These are phyloP conservation scores for Onychostruthus taczanowskii DNA, from an alignment of 2,113 vertebrate species.

Conservation along the genomic window DNA sequence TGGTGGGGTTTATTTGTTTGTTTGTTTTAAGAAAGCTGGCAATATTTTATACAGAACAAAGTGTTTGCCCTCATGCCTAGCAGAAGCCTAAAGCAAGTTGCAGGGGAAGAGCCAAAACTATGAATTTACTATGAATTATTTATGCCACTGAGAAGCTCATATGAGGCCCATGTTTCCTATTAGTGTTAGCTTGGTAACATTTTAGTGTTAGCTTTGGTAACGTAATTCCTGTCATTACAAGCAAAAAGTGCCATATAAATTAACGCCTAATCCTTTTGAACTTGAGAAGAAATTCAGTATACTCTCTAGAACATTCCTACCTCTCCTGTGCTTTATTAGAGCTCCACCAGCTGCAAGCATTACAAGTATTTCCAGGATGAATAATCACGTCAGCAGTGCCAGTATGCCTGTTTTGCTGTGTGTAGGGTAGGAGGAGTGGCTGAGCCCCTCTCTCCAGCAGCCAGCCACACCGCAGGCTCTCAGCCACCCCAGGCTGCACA, in stretches of 20 bases:
- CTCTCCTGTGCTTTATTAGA: background rate
- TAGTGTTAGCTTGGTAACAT: background rate
- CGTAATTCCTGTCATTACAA: background rate
- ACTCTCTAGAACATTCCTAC: background rate
- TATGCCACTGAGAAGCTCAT: background rate
- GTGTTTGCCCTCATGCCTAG: background rate
- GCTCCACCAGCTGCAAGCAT: background rate
- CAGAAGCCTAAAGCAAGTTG: background rate
- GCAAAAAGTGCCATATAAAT: background rate
- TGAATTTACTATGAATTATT: background rate
- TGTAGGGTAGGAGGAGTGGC: background rate
- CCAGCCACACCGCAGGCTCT: background rate
- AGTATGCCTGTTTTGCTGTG: background rate
- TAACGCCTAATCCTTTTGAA: background rate
- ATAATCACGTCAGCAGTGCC: background rate
- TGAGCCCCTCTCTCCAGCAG: background rate
- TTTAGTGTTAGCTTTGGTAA: background rate
- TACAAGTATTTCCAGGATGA: background rate
- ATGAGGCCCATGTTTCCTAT: background rate
- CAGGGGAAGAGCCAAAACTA: background rate
- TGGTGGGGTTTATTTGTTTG: background rate
- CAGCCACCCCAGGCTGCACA: conserved; percentile 1
- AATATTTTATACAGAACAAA: background rate
- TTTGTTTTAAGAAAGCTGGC: background rate
- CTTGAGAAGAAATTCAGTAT: background rate